phyloP scores from a whole-genome alignment of 2,888 invertebrate species.

The Teleiodes luculella region DNA sequence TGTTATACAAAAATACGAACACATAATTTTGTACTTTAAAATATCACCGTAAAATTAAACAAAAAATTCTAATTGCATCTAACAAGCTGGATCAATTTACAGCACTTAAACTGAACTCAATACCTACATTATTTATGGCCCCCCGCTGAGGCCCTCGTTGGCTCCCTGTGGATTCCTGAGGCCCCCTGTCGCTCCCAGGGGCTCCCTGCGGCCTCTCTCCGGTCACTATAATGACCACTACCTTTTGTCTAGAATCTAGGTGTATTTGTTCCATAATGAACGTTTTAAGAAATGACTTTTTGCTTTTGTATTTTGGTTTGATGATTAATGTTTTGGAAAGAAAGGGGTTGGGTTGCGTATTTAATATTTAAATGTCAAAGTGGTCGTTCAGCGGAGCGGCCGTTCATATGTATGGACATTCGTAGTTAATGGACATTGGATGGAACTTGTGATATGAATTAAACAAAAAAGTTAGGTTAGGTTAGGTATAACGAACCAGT shows the following conservation, averaged over 20 bases:
- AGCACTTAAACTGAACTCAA: constrained; percentile 26
- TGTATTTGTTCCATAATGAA: neutral
- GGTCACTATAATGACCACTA: constrained; percentile 24
- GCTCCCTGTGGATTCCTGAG: constrained; percentile 1
- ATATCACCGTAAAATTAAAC: neutral
- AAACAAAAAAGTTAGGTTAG: no score
- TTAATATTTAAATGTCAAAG: no score
- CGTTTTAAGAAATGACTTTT: neutral
- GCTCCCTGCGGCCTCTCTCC: neutral
- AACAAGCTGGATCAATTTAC: constrained; percentile 27
- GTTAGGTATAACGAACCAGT: no score
- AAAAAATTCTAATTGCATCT: neutral
- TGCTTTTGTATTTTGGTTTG: neutral
- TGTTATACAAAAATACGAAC: no score
- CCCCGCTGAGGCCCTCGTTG: constrained; percentile 14
- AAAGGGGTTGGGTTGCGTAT: neutral
- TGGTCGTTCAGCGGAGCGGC: no score
- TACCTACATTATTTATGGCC: constrained; percentile 16
- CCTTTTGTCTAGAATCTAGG: constrained; percentile 14
- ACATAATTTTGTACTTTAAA: no score
- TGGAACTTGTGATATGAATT: no score
- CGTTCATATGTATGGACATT: no score
- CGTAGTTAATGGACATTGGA: no score
- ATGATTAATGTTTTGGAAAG: no score
- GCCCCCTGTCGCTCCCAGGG: neutral